These are phyloP conservation scores for Dryobotodes eremita DNA, from an alignment of 2,888 invertebrate species.

Conservation along the genomic window DNA sequence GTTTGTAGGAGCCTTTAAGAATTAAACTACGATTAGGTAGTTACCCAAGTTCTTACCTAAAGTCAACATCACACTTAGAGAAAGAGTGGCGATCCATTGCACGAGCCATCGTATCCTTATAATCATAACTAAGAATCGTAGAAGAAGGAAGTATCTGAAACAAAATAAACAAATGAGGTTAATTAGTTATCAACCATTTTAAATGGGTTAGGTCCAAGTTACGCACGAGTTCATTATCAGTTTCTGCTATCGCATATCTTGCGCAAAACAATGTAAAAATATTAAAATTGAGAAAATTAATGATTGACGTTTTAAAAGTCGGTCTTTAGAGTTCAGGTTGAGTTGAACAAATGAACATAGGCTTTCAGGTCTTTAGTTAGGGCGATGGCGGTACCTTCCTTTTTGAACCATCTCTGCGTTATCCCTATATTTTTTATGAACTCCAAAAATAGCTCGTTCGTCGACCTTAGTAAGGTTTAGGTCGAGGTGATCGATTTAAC, in stretches of 20 bases:
- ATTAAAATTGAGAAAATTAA: not conserved
- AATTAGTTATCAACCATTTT: slow-evolving; percentile 7
- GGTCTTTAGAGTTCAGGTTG: not conserved
- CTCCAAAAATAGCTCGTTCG: slow-evolving; percentile 10
- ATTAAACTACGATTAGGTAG: not conserved
- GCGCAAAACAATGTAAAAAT: not conserved
- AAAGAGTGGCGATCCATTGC: slow-evolving; percentile 72
- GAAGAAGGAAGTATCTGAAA: slow-evolving; percentile 80
- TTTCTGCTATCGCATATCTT: not conserved
- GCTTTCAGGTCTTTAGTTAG: not conserved
- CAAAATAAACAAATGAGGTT: slow-evolving; percentile 64
- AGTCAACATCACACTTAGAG: slow-evolving; percentile 75
- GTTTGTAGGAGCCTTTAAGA: too few species aligned
- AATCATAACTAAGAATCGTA: slow-evolving; percentile 82
- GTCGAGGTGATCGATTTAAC: slow-evolving; percentile 5
- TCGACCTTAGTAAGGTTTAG: slow-evolving; percentile 16
- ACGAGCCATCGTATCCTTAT: slow-evolving; percentile 86
- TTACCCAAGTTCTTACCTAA: slow-evolving; percentile 76
- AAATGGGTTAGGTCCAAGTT: not conserved
- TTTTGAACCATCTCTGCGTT: not conserved
- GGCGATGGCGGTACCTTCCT: not conserved
- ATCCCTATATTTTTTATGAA: slow-evolving; percentile 2
- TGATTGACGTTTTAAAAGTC: not conserved
- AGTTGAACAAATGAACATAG: not conserved
- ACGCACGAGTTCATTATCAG: slow-evolving; percentile 8